Evolutionary conservation across 2,888 invertebrate genomes (phyloP), one percentile per base, ranked within the genome.

Genomic region (Acronicta alni): DNA sequence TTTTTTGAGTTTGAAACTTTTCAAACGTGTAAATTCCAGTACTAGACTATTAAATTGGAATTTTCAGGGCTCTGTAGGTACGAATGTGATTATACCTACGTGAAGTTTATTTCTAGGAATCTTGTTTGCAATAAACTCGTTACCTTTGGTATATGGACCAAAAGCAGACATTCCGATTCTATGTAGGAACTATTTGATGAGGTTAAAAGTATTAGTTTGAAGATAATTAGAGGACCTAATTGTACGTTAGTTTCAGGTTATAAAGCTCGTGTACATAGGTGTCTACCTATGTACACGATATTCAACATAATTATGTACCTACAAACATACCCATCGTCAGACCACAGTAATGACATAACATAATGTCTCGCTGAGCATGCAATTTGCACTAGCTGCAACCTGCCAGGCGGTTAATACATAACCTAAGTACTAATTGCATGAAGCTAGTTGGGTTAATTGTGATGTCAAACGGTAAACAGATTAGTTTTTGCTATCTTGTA

Each of bases 1-100:
- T n/a, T n/a, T n/a, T n/a, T n/a, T n/a, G n/a, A n/a, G n/a, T n/a
- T n/a, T n/a, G n/a, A n/a, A 79, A 74, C 64, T 76, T 70, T 78
- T 59, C 47, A 62, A 71, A 72, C 67, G 52, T 53, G 46, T 55
- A 56, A 66, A 74, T 61, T 68, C 62, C 20, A 45, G 55, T 58
- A 57, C 49, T 51, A 46, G 47, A n/a, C 17, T 55, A 47, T 58
- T 39, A 69, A 70, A 66, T 66, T 62, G 20, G 38, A 43, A 20
- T 47, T 57, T 72, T 57, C 43, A 58, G 51, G 39, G 44, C 49
- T 42, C 9, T 38, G 35, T 20, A 16, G 8, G 26, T 43, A 32
- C 1, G 26, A 0, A 26, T 7, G 3, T 1, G 4, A 9, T 26
- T 1, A 16, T 12, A 26, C 3, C 15, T 26, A 39, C 10, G 12